Conservation (phyloP, 2,797 vertebrate species). For the Coilia nasus region DNA sequence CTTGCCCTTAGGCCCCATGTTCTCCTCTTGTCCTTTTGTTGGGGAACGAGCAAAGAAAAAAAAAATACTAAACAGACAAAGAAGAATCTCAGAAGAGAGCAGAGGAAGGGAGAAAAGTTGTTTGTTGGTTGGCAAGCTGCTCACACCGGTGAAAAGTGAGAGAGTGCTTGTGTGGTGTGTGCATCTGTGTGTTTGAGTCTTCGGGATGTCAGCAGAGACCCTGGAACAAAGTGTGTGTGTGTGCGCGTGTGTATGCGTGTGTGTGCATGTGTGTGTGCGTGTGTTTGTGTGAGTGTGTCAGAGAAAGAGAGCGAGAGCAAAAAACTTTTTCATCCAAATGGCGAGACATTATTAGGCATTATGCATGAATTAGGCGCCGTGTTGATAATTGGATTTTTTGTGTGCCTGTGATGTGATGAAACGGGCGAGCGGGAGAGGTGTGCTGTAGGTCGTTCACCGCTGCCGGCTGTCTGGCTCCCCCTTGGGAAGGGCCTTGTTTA, state of each 20-base stretch:
- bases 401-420: conserved; percentile 78
- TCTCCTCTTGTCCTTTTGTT: conserved; percentile 44
- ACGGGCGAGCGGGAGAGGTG: conserved; percentile 68
- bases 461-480: conserved; percentile 83
- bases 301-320: not conserved
- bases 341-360: conserved; percentile 68
- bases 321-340: conserved; percentile 73
- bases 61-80: conserved; percentile 27
- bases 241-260: not conserved
- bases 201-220: not conserved
- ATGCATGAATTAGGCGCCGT: conserved; percentile 69
- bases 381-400: conserved; percentile 73
- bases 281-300: not conserved
- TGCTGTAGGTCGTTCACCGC: conserved; percentile 81
- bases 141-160: not conserved
- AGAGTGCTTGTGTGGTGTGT: not conserved
- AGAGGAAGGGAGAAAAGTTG: not conserved
- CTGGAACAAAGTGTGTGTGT: not conserved
- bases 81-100: not conserved
- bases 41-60: conserved; percentile 25
- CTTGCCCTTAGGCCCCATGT: conserved; percentile 60
- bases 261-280: not conserved
- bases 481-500: conserved; percentile 86
- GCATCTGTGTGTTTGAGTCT: not conserved
- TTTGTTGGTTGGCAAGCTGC: not conserved